Conservation (phyloP, 2,113 vertebrate genomes). For the Origma solitaria region DNA sequence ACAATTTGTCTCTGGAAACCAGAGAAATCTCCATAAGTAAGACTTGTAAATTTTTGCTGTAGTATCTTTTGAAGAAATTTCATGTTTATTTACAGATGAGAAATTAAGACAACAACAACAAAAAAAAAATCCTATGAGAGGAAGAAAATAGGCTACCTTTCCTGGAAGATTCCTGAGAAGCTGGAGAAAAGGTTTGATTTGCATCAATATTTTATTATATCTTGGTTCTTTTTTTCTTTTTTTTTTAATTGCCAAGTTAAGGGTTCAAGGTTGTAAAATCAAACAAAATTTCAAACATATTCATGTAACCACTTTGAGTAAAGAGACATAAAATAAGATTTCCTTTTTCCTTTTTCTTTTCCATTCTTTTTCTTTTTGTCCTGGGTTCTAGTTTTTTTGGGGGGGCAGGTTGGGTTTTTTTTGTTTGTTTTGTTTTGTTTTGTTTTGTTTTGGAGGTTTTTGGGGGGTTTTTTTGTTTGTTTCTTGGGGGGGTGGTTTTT, state of each 20-base stretch:
- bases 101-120: neutral
- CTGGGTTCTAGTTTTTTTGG: no score
- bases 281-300: neutral
- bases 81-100: neutral
- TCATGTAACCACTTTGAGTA: neutral
- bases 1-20: neutral
- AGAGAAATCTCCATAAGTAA: neutral
- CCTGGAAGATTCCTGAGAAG: neutral
- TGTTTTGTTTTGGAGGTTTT: no score
- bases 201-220: neutral
- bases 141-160: neutral
- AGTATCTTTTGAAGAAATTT: neutral
- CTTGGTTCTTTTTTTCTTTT: neutral
- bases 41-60: neutral
- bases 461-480: neutral
- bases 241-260: neutral
- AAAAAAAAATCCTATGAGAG: accelerated
- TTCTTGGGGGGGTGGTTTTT: no score
- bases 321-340: neutral
- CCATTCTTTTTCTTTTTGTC: no score
- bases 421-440: neutral
- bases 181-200: neutral
- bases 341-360: neutral
- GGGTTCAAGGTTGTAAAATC: neutral
- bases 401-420: neutral